Conservation (phyloP, 2,888 invertebrate genomes). For the Folsomia candida region DNA sequence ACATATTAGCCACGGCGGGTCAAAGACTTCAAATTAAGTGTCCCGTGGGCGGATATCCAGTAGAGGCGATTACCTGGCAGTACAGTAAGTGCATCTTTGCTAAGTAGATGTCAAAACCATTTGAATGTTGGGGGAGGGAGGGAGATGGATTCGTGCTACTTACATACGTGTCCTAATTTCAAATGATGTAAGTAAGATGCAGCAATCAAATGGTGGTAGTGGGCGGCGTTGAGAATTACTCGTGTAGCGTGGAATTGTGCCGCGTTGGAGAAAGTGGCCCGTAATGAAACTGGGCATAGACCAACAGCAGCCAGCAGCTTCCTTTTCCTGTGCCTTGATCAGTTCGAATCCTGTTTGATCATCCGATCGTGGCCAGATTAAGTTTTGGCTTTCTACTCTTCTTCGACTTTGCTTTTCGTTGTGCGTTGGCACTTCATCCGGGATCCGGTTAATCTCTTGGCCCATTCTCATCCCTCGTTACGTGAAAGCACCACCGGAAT, state of each 20-base stretch:
- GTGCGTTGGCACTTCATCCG: not conserved
- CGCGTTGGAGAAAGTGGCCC: no score
- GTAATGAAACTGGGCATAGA: no score
- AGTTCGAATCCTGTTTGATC: not conserved
- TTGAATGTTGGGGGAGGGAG: no score
- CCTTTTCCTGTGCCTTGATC: not conserved
- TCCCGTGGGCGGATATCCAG: conserved; percentile 54
- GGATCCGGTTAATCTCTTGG: not conserved
- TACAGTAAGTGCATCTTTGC: conserved; percentile 54
- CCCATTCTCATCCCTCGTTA: not conserved
- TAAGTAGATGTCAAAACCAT: no score
- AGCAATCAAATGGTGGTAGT: no score
- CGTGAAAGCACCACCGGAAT: no score
- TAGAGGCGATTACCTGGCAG: conserved; percentile 54
- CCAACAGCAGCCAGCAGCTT: no score
- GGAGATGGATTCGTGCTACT: no score
- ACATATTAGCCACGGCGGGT: conserved; percentile 52
- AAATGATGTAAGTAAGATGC: no score
- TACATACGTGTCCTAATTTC: no score
- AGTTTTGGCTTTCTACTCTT: not conserved
- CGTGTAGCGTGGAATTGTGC: no score
- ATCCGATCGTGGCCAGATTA: not conserved
- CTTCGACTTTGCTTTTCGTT: not conserved
- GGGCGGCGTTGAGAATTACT: no score
- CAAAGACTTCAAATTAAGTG: conserved; percentile 52